Percentiles rank a stretch among this genome's conserved stretches.
Evolutionary conservation across 2,888 invertebrate species (phyloP).

Genomic region (Endotricha flammealis): DNA sequence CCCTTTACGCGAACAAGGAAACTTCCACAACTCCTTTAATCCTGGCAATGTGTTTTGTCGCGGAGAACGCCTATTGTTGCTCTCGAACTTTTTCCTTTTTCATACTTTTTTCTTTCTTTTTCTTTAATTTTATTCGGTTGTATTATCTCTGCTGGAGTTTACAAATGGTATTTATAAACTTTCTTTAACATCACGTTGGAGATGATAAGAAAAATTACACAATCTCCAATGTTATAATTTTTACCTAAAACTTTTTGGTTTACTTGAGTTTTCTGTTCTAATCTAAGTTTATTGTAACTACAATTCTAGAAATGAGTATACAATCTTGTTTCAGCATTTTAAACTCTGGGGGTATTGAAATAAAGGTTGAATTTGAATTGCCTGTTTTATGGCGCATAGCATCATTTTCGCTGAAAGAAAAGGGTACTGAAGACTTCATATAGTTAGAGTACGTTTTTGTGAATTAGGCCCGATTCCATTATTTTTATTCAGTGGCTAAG

Average conservation of each 20-base stretch:
- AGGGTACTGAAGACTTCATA: no score
- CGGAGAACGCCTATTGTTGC: slow-evolving; percentile 59
- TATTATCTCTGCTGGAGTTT: slow-evolving; percentile 42
- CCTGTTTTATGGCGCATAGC: no score
- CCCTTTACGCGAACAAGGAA: slow-evolving; percentile 30
- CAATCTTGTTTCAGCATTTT: no score
- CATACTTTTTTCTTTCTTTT: slow-evolving; percentile 38
- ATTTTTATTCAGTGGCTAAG: slow-evolving; percentile 67
- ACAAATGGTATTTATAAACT: slow-evolving; percentile 11
- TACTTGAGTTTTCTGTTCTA: no score
- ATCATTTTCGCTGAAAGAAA: no score
- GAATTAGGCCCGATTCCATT: slow-evolving; percentile 60
- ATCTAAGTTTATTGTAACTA: no score
- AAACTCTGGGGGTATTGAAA: no score
- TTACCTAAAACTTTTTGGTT: background rate
- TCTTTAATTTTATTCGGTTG: slow-evolving; percentile 64
- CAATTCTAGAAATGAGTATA: no score
- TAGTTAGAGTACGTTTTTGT: slow-evolving; percentile 28
- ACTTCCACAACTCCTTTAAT: slow-evolving; percentile 50
- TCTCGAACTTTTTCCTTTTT: slow-evolving; percentile 50
- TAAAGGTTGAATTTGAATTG: no score
- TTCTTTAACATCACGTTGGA: slow-evolving; percentile 3
- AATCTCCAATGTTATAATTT: background rate
- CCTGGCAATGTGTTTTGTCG: slow-evolving; percentile 73
- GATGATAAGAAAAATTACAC: slow-evolving; percentile 5